phyloP scores from a whole-genome alignment of 2,888 invertebrate species.

The Tortrix viridana region DNA sequence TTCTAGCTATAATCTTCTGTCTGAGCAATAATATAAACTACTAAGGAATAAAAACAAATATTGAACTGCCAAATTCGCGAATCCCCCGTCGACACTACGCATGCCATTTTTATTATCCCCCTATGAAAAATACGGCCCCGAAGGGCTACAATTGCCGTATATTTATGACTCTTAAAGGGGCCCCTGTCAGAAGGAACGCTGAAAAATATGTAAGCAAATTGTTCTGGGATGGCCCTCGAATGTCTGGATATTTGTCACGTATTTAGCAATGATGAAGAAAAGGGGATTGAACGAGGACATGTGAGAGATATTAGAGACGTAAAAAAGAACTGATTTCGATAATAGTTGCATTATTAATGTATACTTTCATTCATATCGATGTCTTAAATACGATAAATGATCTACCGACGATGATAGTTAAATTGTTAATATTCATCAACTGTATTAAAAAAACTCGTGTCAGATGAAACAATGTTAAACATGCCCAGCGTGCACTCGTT shows the following conservation, averaged over 20 bases:
- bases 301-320: background rate
- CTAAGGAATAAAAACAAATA: constrained; percentile 5
- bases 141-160: constrained; percentile 26
- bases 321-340: too few relatives aligned
- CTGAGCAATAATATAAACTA: background rate
- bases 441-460: too few relatives aligned
- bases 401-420: too few relatives aligned
- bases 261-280: background rate
- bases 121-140: constrained; percentile 28
- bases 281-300: background rate
- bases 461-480: too few relatives aligned
- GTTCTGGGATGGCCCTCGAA: constrained; percentile 5
- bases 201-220: constrained; percentile 11
- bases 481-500: too few relatives aligned
- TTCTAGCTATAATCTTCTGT: background rate
- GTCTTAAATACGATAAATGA: too few relatives aligned
- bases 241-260: background rate
- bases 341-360: too few relatives aligned
- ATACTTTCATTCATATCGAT: too few relatives aligned
- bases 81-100: constrained; percentile 23
- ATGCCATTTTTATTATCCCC: constrained; percentile 30
- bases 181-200: background rate
- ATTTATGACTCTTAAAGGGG: constrained; percentile 24
- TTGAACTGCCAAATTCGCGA: constrained; percentile 2
- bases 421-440: too few relatives aligned